Evolutionary conservation across 2,888 invertebrate species (phyloP), one percentile per base, ranked within the genome.

Genomic region (Timema podura): DNA sequence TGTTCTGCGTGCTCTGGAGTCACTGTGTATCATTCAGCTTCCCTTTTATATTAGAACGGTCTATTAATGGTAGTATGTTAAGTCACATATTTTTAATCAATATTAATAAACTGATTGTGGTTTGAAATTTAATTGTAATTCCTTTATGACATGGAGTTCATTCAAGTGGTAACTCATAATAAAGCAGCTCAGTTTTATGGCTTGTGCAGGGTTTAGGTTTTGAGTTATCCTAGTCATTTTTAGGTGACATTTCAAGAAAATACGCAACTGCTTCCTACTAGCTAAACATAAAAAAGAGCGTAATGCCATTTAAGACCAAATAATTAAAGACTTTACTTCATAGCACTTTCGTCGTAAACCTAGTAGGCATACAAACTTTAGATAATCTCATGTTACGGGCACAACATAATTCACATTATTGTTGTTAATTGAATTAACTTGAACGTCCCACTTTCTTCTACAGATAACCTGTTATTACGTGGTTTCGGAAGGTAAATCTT

Each of bases 1-100:
- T 78, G 79, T 75, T 79, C 77, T 16, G 73, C 79, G 72, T 80
- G 79, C 68, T 80, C 78, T 48, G 68, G 71, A 7, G 76, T 75
- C 7, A 76, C 68, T 8, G 78, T 51, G 67, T 7, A 78, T 76
- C 51, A 76, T 73, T 73, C 76, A 76, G 16, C 74, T 65, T 10
- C 77, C 78, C n/a, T n/a, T n/a, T 74, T 74, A 61, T n/a, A 77
- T 76, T 16, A 78, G 66, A 9, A 79, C 77, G 9, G 44, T 70
- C 68, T 74, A 78, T 64, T 76, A 73, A 13, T 79, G 72, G 67
- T 79, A 78, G 0, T 79, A 46, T 7, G 75, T 78, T 13, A 79
- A 68, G 1, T 75, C 65, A 70, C 77, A 77, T 2, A 77, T 76
- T 65, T 77, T 78, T 71, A 78, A 77, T 66, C 78, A 77, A 73